These are phyloP conservation scores for Dascyllus trimaculatus DNA, from an alignment of 2,113 vertebrate species.

Conservation along the genomic window DNA sequence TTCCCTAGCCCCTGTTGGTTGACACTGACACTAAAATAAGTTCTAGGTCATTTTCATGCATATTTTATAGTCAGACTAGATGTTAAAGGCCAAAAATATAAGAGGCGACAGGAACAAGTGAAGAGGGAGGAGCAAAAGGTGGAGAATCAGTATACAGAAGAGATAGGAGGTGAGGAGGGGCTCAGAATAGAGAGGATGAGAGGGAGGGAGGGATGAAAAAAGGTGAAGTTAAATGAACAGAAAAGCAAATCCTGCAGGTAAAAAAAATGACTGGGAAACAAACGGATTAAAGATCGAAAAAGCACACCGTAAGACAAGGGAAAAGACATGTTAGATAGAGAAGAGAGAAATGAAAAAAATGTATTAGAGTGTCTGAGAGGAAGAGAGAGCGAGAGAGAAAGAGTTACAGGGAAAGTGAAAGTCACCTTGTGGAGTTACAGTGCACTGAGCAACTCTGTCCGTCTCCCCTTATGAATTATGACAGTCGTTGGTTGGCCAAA, in stretches of 20 bases:
- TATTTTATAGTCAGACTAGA: too few species aligned
- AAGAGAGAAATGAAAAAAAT: not conserved
- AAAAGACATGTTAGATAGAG: not conserved
- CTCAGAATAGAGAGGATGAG: not conserved
- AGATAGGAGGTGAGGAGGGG: too few species aligned
- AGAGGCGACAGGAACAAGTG: not conserved
- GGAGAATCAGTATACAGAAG: too few species aligned
- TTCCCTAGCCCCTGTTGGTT: not conserved
- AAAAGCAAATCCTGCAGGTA: not conserved
- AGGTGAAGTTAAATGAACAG: not conserved
- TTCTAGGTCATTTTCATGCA: not conserved
- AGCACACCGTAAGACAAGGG: not conserved
- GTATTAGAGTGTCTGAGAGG: not conserved
- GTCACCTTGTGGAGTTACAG: conserved; percentile 77
- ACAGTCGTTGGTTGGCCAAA: conserved; percentile 67
- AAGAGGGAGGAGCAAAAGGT: not conserved
- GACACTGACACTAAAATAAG: not conserved
- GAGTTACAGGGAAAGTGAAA: conserved; percentile 61
- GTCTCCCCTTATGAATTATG: conserved; percentile 77
- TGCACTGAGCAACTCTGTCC: conserved; percentile 63
- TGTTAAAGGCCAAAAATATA: too few species aligned
- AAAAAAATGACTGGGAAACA: not conserved
- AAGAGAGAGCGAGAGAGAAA: not conserved
- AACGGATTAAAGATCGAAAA: not conserved
- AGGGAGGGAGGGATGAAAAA: not conserved